A percentile compares a stretch with the other conserved stretches of the same genome.
Conservation (phyloP, 2,113 vertebrate genomes). For the Rhabdornis inornatus region DNA sequence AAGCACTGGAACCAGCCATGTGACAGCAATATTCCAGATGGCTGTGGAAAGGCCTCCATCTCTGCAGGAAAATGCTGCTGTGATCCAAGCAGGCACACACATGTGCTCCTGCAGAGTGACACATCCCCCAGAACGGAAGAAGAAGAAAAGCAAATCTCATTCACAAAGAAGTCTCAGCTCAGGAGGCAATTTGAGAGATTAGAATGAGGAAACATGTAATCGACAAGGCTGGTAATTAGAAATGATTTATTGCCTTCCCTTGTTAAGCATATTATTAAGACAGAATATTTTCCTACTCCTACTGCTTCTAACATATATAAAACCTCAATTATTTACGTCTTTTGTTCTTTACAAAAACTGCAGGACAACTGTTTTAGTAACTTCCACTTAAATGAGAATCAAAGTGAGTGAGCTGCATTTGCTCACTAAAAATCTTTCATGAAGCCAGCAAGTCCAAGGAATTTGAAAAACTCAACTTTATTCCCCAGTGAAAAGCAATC, state of each 20-base stretch:
- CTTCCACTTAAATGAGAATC: not conserved
- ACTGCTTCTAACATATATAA: not conserved
- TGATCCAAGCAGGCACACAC: not conserved
- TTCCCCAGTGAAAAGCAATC: conserved; percentile 29
- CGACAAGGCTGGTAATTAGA: conserved; percentile 32
- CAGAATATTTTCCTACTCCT: conserved; percentile 26
- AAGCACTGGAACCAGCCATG: not conserved
- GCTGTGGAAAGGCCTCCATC: not conserved
- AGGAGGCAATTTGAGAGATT: conserved; percentile 24
- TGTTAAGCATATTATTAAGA: conserved; percentile 36
- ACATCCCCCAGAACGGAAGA: not conserved
- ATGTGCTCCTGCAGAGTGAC: not conserved
- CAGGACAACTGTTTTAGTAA: conserved; percentile 22
- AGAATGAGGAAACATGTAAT: conserved; percentile 32
- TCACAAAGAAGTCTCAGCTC: conserved; percentile 14
- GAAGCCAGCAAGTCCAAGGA: not conserved
- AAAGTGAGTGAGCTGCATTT: not conserved
- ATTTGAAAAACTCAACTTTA: not conserved
- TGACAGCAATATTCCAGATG: not conserved
- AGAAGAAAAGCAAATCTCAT: conserved; percentile 7
- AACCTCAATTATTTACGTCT: not conserved
- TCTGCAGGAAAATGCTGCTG: not conserved
- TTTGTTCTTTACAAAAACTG: not conserved
- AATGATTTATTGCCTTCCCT: conserved; percentile 53
- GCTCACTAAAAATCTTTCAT: not conserved